Conservation (phyloP, 2,113 vertebrate species). For the Passer montanus region DNA sequence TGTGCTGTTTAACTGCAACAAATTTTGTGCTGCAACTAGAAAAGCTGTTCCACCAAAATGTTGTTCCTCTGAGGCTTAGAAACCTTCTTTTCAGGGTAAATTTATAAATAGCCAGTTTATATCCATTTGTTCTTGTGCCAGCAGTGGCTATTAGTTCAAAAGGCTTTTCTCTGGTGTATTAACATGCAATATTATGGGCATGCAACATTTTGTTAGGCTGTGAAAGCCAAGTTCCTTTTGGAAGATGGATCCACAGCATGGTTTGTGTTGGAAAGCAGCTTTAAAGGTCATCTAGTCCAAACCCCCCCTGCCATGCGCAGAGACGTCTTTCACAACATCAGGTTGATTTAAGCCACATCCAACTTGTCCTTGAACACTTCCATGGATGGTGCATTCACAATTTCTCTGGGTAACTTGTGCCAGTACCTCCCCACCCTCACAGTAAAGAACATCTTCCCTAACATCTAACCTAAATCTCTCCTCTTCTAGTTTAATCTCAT, state of each 20-base stretch:
- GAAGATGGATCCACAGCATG: background rate
- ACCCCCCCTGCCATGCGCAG: fast-evolving
- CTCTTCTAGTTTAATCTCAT: background rate
- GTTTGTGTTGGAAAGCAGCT: background rate
- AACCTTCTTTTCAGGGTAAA: background rate
- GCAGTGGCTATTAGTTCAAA: background rate
- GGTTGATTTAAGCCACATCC: background rate
- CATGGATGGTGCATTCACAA: fast-evolving
- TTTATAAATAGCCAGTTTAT: background rate
- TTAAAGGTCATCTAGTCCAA: background rate
- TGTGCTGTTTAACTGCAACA: background rate
- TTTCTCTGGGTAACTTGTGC: background rate
- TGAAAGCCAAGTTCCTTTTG: background rate
- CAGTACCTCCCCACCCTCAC: background rate
- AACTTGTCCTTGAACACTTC: background rate
- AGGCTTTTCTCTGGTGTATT: background rate
- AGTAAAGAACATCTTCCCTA: background rate
- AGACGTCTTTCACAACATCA: background rate
- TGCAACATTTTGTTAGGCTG: background rate
- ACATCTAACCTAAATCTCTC: background rate
- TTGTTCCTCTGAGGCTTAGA: background rate
- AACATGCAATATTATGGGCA: background rate
- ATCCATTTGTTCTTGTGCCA: background rate
- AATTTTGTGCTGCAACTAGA: background rate
- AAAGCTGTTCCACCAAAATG: background rate